Percentiles rank a stretch among this genome's conserved stretches.
Conservation (phyloP, 2,888 invertebrate species). For the Drosophila limbata region DNA sequence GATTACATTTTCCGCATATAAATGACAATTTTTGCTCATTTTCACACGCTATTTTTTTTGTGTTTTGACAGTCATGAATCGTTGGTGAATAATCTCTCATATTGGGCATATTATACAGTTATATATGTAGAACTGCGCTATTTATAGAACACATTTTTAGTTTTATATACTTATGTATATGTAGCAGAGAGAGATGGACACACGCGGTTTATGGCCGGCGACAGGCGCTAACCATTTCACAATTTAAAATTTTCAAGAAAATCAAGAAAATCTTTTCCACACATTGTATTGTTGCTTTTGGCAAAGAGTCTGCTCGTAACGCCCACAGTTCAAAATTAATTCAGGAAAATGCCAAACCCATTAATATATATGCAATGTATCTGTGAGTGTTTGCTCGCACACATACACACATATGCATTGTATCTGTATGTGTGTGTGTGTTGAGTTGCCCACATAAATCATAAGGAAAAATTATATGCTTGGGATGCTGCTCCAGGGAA, state of each 20-base stretch:
- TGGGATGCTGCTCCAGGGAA: conserved; percentile 52
- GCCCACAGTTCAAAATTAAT: conserved; percentile 45
- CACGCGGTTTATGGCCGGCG: conserved; percentile 61
- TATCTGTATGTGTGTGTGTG: conserved; percentile 12
- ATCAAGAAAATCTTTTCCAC: conserved; percentile 54
- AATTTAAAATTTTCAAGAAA: conserved; percentile 46
- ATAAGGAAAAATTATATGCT: conserved; percentile 31
- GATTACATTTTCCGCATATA: conserved; percentile 54
- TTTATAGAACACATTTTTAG: conserved; percentile 34
- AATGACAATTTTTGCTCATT: conserved; percentile 30
- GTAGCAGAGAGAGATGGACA: conserved; percentile 3
- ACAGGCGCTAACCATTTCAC: conserved; percentile 74
- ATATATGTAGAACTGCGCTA: conserved; percentile 39
- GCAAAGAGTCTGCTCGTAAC: conserved; percentile 18
- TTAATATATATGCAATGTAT: background rate
- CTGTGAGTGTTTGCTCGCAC: background rate
- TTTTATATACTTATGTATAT: conserved; percentile 17
- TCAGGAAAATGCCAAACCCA: conserved; percentile 38
- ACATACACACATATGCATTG: conserved; percentile 1
- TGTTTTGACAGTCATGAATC: conserved; percentile 54
- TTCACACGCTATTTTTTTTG: conserved; percentile 43
- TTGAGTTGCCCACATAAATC: conserved; percentile 68
- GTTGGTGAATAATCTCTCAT: conserved; percentile 18
- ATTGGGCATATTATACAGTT: conserved; percentile 28
- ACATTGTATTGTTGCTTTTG: conserved; percentile 16